A percentile compares a stretch with the other conserved stretches of the same genome.
These are phyloP conservation scores for Anneissia japonica DNA, from an alignment of 35 echinoderm and acorn worm genomes.

Conservation along the genomic window DNA sequence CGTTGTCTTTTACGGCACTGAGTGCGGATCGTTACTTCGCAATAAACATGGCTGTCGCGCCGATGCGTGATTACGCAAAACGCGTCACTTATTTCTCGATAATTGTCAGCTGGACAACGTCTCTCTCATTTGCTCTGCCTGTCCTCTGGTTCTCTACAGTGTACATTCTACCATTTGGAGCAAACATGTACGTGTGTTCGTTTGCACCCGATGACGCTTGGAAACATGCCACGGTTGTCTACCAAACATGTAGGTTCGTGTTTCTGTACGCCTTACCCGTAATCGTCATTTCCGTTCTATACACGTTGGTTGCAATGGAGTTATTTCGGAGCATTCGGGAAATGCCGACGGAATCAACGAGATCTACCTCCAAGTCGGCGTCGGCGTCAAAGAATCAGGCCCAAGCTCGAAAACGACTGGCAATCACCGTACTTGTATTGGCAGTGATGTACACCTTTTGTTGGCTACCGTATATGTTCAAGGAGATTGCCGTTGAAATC, in stretches of 20 bases:
- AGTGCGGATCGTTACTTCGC: neutral
- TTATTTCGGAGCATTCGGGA: neutral
- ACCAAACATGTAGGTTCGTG: neutral
- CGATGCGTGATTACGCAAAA: neutral
- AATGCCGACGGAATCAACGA: neutral
- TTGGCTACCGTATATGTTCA: neutral
- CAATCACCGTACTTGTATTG: neutral
- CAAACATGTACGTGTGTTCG: neutral
- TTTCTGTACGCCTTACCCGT: neutral
- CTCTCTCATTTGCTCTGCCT: neutral
- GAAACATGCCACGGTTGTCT: neutral
- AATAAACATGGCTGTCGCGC: neutral
- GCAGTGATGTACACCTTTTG: neutral
- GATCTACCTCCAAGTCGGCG: neutral
- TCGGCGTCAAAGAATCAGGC: neutral
- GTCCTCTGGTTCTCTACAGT: neutral
- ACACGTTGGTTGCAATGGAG: neutral
- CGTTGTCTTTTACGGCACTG: neutral
- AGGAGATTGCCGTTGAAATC: neutral
- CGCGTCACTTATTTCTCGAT: neutral
- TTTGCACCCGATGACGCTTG: neutral
- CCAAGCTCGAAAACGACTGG: neutral
- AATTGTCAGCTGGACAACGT: neutral
- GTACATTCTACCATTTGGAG: neutral
- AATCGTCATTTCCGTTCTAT: neutral